These are phyloP conservation scores for Microctenopoma lineatum DNA, from an alignment of 2,797 vertebrate species.

Conservation along the genomic window DNA sequence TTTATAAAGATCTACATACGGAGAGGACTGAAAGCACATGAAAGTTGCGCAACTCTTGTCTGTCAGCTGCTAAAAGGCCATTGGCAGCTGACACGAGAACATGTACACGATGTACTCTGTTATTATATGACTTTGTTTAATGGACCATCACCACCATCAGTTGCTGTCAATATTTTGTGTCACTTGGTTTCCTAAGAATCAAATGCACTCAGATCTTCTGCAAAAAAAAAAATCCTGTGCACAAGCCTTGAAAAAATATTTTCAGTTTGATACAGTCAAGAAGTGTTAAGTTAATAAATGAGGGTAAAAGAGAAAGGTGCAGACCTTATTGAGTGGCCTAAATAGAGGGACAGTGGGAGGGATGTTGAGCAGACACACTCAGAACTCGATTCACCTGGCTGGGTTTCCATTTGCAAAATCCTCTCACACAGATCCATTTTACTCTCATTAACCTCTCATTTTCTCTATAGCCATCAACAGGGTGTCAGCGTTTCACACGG, in stretches of 20 bases:
- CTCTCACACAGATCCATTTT: conserved; percentile 61
- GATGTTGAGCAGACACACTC: conserved; percentile 16
- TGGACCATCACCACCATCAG: not conserved
- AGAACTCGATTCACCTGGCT: conserved; percentile 46
- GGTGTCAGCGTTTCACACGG: conserved; percentile 22
- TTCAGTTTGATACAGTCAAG: conserved; percentile 20
- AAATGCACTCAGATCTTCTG: not conserved
- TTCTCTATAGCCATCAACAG: conserved; percentile 45
- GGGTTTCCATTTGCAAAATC: conserved; percentile 57
- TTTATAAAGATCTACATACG: conserved; percentile 4
- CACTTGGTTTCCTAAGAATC: conserved; percentile 12
- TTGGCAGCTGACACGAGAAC: conserved; percentile 3
- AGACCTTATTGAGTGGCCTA: conserved; percentile 51
- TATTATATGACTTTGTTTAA: not conserved
- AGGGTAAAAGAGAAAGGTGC: conserved; percentile 4
- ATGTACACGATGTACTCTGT: conserved; percentile 3
- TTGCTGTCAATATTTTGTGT: conserved; percentile 26
- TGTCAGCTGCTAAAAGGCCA: conserved; percentile 6
- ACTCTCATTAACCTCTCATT: conserved; percentile 56
- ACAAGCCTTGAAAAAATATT: not conserved
- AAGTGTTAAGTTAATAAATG: conserved; percentile 48
- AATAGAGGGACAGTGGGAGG: conserved; percentile 33
- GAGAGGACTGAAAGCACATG: not conserved
- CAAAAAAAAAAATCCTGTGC: not conserved
- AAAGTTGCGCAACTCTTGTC: not conserved